Evolutionary conservation across 2,888 invertebrate genomes (phyloP).

Genomic region (Melitaea athalia): DNA sequence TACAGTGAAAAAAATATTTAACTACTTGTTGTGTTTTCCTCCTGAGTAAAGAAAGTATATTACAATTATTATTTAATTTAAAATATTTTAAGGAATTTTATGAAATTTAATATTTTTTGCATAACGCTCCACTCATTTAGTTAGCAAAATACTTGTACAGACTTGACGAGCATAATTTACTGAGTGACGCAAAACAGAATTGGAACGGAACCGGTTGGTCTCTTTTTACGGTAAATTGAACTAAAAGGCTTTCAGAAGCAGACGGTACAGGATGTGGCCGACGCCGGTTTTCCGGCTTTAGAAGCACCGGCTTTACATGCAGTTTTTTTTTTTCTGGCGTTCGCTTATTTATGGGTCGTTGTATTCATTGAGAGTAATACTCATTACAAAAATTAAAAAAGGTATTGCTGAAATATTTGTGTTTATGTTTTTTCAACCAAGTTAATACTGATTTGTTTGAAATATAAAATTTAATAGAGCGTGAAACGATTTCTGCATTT

Average conservation of each 20-base stretch:
- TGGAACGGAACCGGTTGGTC: conserved; percentile 51
- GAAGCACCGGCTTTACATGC: conserved; percentile 58
- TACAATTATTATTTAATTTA: too few relatives aligned
- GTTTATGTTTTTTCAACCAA: conserved; percentile 2
- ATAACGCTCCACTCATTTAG: not conserved
- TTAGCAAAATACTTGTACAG: not conserved
- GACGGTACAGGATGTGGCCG: conserved; percentile 67
- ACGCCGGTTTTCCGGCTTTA: conserved; percentile 67
- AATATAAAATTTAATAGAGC: not conserved
- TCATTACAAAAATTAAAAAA: conserved; percentile 14
- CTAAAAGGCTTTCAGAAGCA: conserved; percentile 76
- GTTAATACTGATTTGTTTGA: not conserved
- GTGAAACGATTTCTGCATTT: not conserved
- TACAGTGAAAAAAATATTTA: too few relatives aligned
- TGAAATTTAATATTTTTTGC: too few relatives aligned
- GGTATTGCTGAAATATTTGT: not conserved
- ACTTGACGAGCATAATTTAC: conserved; percentile 57
- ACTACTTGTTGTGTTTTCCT: too few relatives aligned
- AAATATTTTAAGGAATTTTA: too few relatives aligned
- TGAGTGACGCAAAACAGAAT: conserved; percentile 58
- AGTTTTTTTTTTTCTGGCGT: conserved; percentile 53
- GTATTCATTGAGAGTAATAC: conserved; percentile 22
- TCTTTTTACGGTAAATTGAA: conserved; percentile 77
- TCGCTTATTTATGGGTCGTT: conserved; percentile 51
- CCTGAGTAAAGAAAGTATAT: too few relatives aligned